Evolutionary conservation across 2,113 vertebrate genomes (phyloP), one percentile per base, ranked within the genome.

Genomic region (Sardina pilchardus): DNA sequence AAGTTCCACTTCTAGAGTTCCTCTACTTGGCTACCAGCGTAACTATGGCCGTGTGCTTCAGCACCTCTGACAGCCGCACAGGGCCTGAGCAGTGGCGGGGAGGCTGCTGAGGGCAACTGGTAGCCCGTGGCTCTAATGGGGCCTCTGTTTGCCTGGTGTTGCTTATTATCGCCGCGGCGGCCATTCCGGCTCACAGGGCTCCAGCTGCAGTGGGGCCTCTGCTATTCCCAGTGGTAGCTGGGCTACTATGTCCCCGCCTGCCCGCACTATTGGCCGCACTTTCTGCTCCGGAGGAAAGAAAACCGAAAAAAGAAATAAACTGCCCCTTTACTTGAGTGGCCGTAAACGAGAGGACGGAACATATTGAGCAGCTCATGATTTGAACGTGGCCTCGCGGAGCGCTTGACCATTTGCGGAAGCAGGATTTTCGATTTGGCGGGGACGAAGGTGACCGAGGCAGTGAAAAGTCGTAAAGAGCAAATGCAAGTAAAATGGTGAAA

Each of bases 291-390:
- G 2, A 71, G 26, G 45, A 47, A 47, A 47, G 45, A 47, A 86
- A 90, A 88, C 86, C 85, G 56, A 85, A 56, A 34, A 85, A 30
- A 71, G 3, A 71, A 71, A 34, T 30, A 71, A 71, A 26, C 10
- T 9, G 3, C 8, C n/a, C 3, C 9, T 34, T 34, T 34, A 4
- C 30, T 7, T 71, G 63, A 71, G 63, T 30, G 63, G 2, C 26
- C 26, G 9, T 71, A 34, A 71, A 71, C 9, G 26, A 71, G 63
- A 14, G 63, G 26, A 71, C 16, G 63, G 63, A 71, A 34, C 26
- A 71, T 16, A 71, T 71, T 71, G n/a, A 71, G 63, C 9, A 12
- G 63, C 63, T 71, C 63, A 71, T 71, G 63, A 71, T 71, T 71
- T 34, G 26, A 71, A 71, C 14, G 63, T 34, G 45, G 63, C 63